Conservation (phyloP, 2,113 vertebrate species). For the Muscicapa adusta region DNA sequence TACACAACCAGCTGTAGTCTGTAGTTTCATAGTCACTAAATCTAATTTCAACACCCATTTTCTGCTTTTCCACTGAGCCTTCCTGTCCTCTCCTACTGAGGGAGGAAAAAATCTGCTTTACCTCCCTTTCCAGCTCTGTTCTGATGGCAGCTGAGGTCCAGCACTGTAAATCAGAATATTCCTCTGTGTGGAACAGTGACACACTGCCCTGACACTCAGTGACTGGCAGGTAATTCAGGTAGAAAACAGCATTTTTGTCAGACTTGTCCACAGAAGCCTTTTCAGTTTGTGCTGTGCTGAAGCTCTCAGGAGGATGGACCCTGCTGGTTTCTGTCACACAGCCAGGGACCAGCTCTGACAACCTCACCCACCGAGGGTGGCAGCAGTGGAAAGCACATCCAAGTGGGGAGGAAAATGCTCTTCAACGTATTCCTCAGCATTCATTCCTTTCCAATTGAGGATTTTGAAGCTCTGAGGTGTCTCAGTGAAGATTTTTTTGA, state of each 20-base stretch:
- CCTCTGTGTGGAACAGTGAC: background rate
- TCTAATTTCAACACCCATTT: background rate
- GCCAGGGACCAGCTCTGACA: background rate
- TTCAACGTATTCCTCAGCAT: background rate
- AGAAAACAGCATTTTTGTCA: constrained; percentile 41
- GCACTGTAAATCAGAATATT: background rate
- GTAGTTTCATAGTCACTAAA: background rate
- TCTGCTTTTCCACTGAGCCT: background rate
- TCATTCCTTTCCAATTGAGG: background rate
- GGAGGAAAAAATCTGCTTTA: background rate
- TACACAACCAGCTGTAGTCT: background rate
- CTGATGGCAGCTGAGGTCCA: background rate
- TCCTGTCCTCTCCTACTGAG: background rate
- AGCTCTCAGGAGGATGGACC: background rate
- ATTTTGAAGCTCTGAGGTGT: background rate
- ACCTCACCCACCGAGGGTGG: background rate
- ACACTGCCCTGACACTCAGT: background rate
- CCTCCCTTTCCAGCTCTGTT: background rate
- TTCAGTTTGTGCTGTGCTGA: background rate
- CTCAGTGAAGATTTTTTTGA: background rate
- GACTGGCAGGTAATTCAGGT: constrained; percentile 3
- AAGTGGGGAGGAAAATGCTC: background rate
- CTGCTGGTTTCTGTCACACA: background rate
- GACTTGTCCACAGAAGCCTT: background rate
- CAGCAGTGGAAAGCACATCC: background rate